phyloP scores from a whole-genome alignment of 2,797 vertebrate genomes.

The Oceanodroma leucorhoa region DNA sequence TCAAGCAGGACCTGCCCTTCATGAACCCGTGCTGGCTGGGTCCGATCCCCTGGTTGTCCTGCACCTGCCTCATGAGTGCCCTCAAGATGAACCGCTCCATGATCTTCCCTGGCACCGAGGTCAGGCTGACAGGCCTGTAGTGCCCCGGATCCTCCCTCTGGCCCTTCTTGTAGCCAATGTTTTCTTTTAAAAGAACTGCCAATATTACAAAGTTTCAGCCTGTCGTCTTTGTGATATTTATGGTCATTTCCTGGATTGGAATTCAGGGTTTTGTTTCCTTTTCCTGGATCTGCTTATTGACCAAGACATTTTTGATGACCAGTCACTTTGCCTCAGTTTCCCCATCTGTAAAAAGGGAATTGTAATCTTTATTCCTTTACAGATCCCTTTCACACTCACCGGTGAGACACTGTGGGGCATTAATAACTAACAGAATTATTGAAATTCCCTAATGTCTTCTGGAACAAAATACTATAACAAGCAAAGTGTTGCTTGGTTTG shows the following conservation, averaged over 20 bases:
- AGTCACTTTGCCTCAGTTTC: neutral
- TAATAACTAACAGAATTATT: neutral
- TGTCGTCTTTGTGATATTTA: neutral
- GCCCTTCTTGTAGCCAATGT: too few species aligned
- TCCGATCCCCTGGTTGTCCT: too few species aligned
- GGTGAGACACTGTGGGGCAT: neutral
- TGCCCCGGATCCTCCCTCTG: too few species aligned
- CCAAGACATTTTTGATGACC: rapidly evolving
- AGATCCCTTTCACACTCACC: neutral
- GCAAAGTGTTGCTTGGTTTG: neutral
- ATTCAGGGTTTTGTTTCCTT: neutral
- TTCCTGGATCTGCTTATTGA: neutral
- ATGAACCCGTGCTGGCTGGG: too few species aligned
- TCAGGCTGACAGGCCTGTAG: too few species aligned
- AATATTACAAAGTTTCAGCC: neutral
- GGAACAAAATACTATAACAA: neutral
- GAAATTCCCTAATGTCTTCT: neutral
- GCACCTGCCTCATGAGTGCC: too few species aligned
- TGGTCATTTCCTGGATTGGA: neutral
- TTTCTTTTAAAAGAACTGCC: neutral
- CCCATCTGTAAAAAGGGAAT: neutral
- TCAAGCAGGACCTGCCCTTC: too few species aligned
- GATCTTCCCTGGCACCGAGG: too few species aligned
- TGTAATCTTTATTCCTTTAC: neutral
- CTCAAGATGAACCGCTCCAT: too few species aligned